A percentile compares a stretch with the other conserved stretches of the same genome.
These are phyloP conservation scores for Bujurquina vittata DNA, from an alignment of 2,113 vertebrate species.

Conservation along the genomic window DNA sequence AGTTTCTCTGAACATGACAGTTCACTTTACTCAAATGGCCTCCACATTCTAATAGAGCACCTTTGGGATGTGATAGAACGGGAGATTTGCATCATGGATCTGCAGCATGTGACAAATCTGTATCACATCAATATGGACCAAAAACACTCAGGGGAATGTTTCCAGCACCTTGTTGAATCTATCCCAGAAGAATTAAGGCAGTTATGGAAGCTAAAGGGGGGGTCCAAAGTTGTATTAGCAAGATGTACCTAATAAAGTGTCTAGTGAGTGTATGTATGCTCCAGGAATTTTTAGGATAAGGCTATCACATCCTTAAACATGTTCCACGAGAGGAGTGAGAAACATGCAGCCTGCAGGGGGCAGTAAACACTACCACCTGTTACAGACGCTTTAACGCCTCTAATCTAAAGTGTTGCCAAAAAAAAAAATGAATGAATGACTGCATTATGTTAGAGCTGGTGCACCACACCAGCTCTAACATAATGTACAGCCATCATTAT, in stretches of 20 bases:
- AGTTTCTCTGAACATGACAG: no score
- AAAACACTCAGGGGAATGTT: neutral
- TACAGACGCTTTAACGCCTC: neutral
- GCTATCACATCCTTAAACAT: neutral
- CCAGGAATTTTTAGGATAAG: no score
- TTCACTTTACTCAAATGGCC: no score
- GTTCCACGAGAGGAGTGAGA: neutral
- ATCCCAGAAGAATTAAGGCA: no score
- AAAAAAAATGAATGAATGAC: constrained; percentile 8
- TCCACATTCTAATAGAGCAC: no score
- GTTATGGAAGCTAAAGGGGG: no score
- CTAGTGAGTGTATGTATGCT: no score
- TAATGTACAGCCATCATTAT: neutral
- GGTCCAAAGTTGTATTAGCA: no score
- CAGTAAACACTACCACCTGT: constrained; percentile 37
- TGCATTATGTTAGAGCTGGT: neutral
- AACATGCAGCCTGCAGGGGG: constrained; percentile 42
- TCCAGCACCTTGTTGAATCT: neutral
- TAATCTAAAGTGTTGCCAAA: no score
- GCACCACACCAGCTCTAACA: neutral
- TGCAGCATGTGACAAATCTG: no score
- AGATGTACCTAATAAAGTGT: no score
- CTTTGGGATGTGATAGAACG: no score
- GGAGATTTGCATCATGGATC: neutral
- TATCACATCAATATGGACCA: neutral